Evolutionary conservation across 2,888 invertebrate species (phyloP), one percentile per base, ranked within the genome.

Genomic region (Trichopoda pennipes): DNA sequence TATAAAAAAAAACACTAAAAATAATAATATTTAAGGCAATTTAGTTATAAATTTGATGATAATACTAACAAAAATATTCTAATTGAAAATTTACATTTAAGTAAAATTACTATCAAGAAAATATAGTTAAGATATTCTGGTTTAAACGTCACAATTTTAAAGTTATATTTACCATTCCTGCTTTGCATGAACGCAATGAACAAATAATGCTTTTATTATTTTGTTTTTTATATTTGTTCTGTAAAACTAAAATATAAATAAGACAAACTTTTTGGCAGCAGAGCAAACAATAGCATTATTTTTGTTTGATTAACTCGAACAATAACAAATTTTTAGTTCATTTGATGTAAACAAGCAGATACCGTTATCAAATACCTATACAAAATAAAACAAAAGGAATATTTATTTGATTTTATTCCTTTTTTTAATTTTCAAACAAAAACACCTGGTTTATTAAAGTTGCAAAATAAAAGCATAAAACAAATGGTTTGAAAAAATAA

Each of bases 221-320:
- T 42, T 32, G 70, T 49, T 19, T 28, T 16, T 38, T 63, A 12
- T 53, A 23, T 35, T 3, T 8, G 17, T 79, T 44, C 17, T n/a
- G 23, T 8, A 44, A 51, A 32, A 49, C 32, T 47, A 23, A 21
- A 58, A 66, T 28, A 28, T 28, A 63, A 69, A 44, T 49, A 49
- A 42, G 32, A 21, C 23, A 74, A 70, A 82, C 53, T 74, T 78
- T 75, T 75, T 38, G 74, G 76, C 47, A 70, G 19, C 66, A 21
- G 23, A 58, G 42, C 64, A 69, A 77, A 73, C 66, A 69, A 69
- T 76, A 77, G 69, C 51, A 78, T 78, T 70, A 66, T 56, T 72
- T 75, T 75, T 70, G 64, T 55, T 72, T 82, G 81, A 82, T 81
- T 81, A 74, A 77, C 47, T 68, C 3, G 68, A 44, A 73, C 70